Base-by-base conservation (phyloP, 1,140 invertebrate genomes). In the honey bee (Apis mellifera) region DNA sequence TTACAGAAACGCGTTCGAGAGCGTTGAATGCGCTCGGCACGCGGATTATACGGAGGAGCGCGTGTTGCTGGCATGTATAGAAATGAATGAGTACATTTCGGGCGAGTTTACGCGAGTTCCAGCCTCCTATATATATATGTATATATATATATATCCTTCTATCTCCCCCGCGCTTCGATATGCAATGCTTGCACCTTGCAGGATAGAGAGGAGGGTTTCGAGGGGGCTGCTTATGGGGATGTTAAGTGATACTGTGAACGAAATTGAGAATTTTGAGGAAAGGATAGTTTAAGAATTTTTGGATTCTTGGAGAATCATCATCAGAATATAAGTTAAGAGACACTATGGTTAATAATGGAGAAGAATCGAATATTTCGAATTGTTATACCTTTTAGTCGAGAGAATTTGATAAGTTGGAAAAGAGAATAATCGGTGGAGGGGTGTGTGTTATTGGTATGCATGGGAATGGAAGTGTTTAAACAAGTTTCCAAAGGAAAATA, bases 31-130 rank as follows among this genome's bases (percentile, higher is more conserved):
- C 64, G 50, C 62, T 50, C 78, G 84, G 21, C 48, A 70, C 66
- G 48, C n/a, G 69, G 66, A 64, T 57, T 78, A 70, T 52, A 59
- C 21, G 64, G 54, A 69, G 84, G 66, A 78, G 78, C 32, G 73
- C 55, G 79, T 88, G 86, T 42, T 60, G 55, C 62, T 90, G 90
- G 87, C 90, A 90, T 82, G 83, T 90, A 90, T 90, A 84, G 84
- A 90, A 90, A 90, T 83, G 88, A 90, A 89, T 77, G 84, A 86
- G 86, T 85, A 86, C 71, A 77, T 87, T 85, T 74, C 70, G 71
- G 32, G 42, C 66, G 75, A 86, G 84, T 86, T 88, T 82, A 82
- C 74, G 78, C 65, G 86, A 85, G 77, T 88, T 86, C 57, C 50
- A 48, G 55, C 8, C 50, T 32, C 80, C 59, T 42, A 42, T 42